Conservation (phyloP, 2,888 invertebrate genomes). For the Saturnia japonica region DNA sequence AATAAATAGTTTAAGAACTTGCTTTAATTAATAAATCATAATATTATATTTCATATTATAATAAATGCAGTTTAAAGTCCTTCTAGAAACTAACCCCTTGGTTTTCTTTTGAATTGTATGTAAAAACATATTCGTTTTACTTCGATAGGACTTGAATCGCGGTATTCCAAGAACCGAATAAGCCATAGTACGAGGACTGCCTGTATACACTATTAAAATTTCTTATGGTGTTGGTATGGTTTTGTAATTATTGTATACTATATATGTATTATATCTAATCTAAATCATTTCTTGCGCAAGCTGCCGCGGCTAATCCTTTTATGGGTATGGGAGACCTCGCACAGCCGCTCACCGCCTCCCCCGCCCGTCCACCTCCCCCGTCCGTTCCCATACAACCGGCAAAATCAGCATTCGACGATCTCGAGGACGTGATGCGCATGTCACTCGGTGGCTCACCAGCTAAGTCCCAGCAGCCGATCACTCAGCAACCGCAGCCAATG, state of each 20-base stretch:
- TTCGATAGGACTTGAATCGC: too few relatives aligned
- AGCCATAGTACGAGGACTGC: too few relatives aligned
- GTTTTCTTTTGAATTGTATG: too few relatives aligned
- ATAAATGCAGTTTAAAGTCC: too few relatives aligned
- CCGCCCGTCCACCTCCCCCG: constrained; percentile 80
- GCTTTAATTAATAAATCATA: too few relatives aligned
- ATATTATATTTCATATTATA: too few relatives aligned
- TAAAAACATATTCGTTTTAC: too few relatives aligned
- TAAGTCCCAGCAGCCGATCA: constrained; percentile 55
- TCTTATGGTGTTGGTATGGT: constrained; percentile 28
- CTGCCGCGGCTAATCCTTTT: constrained; percentile 85
- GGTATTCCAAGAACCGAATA: too few relatives aligned
- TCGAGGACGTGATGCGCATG: constrained; percentile 86
- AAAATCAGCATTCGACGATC: constrained; percentile 86
- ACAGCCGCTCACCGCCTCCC: constrained; percentile 70
- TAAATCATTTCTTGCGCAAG: constrained; percentile 61
- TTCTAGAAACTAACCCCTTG: too few relatives aligned
- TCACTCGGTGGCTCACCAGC: constrained; percentile 85
- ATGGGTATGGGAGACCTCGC: constrained; percentile 83
- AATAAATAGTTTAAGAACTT: too few relatives aligned
- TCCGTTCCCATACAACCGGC: constrained; percentile 60
- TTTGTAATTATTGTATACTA: constrained; percentile 26
- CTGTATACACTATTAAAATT: too few relatives aligned
- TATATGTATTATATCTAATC: not conserved
- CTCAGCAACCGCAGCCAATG: constrained; percentile 66